Conservation (phyloP, 92 coral and sea anemone species). For the Phenganax stokvisi region DNA sequence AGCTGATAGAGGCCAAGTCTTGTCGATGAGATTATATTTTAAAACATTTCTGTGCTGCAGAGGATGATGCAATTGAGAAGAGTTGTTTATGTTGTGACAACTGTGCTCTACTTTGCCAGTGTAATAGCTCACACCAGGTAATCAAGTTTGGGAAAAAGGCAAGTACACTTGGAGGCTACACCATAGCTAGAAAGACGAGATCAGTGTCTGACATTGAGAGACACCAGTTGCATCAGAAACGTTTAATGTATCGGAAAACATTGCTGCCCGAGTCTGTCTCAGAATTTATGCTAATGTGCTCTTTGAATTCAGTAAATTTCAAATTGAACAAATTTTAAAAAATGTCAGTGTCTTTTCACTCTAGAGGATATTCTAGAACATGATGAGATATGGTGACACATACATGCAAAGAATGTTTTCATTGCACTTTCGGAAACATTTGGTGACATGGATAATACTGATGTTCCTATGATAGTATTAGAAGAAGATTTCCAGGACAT, state of each 20-base stretch:
- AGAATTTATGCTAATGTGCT: constrained; percentile 21
- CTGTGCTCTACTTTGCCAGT: constrained; percentile 8
- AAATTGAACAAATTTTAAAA: constrained; percentile 1
- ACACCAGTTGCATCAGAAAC: constrained; percentile 20
- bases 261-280: not conserved
- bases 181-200: not conserved
- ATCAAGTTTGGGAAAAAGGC: constrained; percentile 3
- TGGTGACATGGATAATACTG: not conserved
- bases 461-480: not conserved
- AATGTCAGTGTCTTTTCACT: not conserved
- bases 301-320: constrained; percentile 9
- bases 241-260: not conserved
- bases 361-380: not conserved
- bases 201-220: constrained; percentile 8
- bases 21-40: constrained; percentile 19
- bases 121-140: not conserved
- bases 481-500: constrained; percentile 1
- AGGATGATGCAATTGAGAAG: not conserved
- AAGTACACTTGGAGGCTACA: not conserved
- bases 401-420: not conserved
- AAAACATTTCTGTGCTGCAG: not conserved
- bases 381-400: constrained; percentile 17
- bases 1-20: constrained; percentile 7
- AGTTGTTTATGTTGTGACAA: constrained; percentile 12
- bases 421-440: constrained; percentile 6